These are phyloP conservation scores for Taxidea taxus DNA, from an alignment of 2,113 vertebrate genomes.

Conservation along the genomic window DNA sequence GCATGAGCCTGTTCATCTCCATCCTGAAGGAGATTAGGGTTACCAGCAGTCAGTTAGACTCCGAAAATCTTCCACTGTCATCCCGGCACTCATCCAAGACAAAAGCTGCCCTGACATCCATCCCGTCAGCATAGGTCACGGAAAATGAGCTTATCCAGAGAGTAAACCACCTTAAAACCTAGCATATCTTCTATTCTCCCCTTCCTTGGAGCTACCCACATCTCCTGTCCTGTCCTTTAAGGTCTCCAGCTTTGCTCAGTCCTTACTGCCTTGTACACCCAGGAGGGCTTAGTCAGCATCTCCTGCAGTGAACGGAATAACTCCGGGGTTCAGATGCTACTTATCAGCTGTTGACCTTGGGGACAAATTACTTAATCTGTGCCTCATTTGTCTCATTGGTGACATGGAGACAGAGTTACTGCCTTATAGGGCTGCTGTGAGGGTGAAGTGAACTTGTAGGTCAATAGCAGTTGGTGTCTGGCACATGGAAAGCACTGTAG, in stretches of 20 bases:
- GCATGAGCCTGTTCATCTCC: not conserved
- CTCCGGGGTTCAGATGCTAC: not conserved
- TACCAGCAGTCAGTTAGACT: not conserved
- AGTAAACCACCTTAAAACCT: not conserved
- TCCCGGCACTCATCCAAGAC: not conserved
- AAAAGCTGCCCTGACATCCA: not conserved
- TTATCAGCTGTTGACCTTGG: not conserved
- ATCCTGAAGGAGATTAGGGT: not conserved
- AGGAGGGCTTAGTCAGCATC: not conserved
- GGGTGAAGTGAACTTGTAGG: not conserved
- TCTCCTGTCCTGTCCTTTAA: not conserved
- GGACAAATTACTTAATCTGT: not conserved
- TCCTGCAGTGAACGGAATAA: not conserved
- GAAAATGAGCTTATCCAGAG: not conserved
- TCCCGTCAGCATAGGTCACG: not conserved
- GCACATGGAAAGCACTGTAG: not conserved
- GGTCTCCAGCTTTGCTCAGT: not conserved
- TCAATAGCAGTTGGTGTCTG: not conserved
- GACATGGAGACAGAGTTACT: not conserved
- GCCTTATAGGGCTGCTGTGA: not conserved
- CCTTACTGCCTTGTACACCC: not conserved
- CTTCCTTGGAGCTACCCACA: not conserved
- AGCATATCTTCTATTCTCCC: not conserved
- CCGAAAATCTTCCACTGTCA: not conserved
- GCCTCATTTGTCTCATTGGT: not conserved